Conservation (phyloP, 2,113 vertebrate species). For the Tachysurus vachellii region DNA sequence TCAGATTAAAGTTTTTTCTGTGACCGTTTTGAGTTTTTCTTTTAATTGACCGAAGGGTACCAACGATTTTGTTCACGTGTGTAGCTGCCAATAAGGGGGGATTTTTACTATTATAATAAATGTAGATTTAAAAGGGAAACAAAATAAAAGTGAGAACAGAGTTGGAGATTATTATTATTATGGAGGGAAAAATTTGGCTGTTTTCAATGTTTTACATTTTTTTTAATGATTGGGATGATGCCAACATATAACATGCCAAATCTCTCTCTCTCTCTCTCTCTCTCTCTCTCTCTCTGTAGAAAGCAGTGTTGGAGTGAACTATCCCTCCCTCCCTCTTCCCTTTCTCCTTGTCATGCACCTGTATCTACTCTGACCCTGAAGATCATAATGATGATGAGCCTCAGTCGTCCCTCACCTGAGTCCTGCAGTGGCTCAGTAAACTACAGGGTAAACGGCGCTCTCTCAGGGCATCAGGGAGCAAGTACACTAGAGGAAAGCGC, state of each 20-base stretch:
- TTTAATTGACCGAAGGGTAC: no score
- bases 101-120: background rate
- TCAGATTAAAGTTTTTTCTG: no score
- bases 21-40: no score
- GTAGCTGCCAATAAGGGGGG: background rate
- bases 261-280: conserved; percentile 2
- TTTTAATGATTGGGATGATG: background rate
- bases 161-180: background rate
- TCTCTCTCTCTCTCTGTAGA: background rate
- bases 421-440: conserved; percentile 2
- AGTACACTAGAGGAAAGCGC: background rate
- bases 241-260: no score
- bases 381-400: background rate
- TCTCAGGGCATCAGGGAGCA: background rate
- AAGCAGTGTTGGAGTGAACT: background rate
- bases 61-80: no score
- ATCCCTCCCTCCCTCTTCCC: background rate
- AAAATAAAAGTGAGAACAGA: background rate
- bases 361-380: background rate
- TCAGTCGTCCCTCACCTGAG: no score
- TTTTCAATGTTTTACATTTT: background rate
- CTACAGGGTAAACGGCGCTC: background rate
- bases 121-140: background rate
- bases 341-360: background rate
- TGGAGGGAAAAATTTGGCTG: background rate